A percentile compares a stretch with the other conserved stretches of the same genome.
Conservation (phyloP, 2,888 invertebrate genomes). For the Cryptus armator region DNA sequence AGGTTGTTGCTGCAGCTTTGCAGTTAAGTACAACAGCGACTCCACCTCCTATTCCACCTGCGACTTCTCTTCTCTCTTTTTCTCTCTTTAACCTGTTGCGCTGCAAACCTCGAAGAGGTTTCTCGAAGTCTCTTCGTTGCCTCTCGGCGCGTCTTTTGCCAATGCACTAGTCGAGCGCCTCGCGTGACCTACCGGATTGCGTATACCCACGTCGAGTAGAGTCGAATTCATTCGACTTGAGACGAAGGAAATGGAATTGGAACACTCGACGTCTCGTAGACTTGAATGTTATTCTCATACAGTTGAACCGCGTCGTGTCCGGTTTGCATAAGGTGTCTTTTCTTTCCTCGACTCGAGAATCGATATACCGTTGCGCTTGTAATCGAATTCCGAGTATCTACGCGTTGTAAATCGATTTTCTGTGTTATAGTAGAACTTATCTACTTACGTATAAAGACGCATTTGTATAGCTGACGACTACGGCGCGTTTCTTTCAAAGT, state of each 20-base stretch:
- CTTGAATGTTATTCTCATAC: neutral
- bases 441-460: neutral
- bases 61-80: neutral
- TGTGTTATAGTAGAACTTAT: neutral
- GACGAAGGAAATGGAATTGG: conserved; percentile 56
- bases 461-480: neutral
- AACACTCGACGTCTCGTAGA: conserved; percentile 40
- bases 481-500: too few relatives aligned
- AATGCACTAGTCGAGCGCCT: conserved; percentile 9
- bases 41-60: conserved; percentile 16
- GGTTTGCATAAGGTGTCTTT: conserved; percentile 30
- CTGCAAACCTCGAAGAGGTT: conserved; percentile 6
- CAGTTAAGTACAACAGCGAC: neutral
- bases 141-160: conserved; percentile 15
- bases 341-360: neutral
- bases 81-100: neutral
- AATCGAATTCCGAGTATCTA: neutral
- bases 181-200: conserved; percentile 34
- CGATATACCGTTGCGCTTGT: conserved; percentile 10
- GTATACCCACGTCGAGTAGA: neutral
- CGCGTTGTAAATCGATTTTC: neutral
- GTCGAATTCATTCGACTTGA: neutral
- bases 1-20: conserved; percentile 8
- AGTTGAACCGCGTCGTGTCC: conserved; percentile 16
- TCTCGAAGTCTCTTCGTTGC: conserved; percentile 1